Evolutionary conservation across 2,797 vertebrate species (phyloP).

Genomic region (Megaceryle alcyon): DNA sequence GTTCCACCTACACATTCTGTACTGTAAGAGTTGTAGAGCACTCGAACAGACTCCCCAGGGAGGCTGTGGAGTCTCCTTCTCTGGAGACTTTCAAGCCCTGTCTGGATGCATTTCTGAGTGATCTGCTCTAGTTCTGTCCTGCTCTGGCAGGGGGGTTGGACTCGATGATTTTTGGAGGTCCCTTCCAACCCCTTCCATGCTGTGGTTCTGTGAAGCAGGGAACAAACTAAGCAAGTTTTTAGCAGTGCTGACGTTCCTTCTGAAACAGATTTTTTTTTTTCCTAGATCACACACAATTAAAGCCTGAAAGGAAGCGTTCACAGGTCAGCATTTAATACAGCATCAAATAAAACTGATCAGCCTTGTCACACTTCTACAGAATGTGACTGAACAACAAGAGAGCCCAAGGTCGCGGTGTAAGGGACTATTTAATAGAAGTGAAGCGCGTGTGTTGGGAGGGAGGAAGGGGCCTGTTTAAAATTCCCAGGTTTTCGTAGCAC

Average conservation of each 20-base stretch:
- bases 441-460: accelerated
- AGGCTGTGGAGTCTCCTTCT: too few species aligned
- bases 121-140: too few species aligned
- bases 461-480: not conserved
- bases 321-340: not conserved
- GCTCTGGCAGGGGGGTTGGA: too few species aligned
- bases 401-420: not conserved
- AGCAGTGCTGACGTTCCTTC: not conserved
- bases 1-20: too few species aligned
- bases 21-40: too few species aligned
- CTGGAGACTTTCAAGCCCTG: too few species aligned
- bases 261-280: not conserved
- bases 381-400: not conserved
- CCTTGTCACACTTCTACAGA: not conserved
- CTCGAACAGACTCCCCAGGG: too few species aligned
- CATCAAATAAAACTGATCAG: not conserved
- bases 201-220: not conserved
- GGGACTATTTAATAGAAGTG: not conserved
- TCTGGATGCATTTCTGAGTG: too few species aligned
- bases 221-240: not conserved
- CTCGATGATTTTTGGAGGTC: too few species aligned
- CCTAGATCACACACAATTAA: not conserved
- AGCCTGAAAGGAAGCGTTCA: not conserved
- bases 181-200: too few species aligned
- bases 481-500: not conserved